phyloP scores from a whole-genome alignment of 2,797 vertebrate species.

The Gobionotothen gibberifrons region DNA sequence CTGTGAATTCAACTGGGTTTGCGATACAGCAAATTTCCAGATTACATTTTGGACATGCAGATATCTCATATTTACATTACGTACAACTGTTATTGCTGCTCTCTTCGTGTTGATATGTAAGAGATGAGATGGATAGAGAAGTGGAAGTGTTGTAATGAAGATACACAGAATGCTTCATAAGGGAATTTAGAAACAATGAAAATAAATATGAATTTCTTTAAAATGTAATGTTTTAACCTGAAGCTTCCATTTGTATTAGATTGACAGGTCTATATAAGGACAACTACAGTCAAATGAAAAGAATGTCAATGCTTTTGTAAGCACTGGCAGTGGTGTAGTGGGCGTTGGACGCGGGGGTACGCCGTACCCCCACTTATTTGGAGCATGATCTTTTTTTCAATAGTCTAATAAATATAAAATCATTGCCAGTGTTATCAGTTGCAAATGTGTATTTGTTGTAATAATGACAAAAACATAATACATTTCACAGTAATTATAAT shows the following conservation, averaged over 20 bases:
- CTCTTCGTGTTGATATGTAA: slow-evolving; percentile 40
- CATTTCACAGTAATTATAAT: no score
- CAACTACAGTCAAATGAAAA: no score
- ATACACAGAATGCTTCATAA: slow-evolving; percentile 34
- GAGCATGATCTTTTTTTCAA: no score
- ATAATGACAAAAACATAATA: no score
- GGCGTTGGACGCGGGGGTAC: no score
- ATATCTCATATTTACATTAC: slow-evolving; percentile 78
- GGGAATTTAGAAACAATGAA: slow-evolving; percentile 25
- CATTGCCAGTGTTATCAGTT: no score
- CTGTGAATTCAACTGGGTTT: slow-evolving; percentile 85
- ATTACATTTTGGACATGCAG: slow-evolving; percentile 82
- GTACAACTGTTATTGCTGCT: slow-evolving; percentile 58
- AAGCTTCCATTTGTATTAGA: slow-evolving; percentile 4
- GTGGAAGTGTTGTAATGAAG: slow-evolving; percentile 41
- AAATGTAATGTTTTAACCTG: slow-evolving; percentile 9
- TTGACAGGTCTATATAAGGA: neutral
- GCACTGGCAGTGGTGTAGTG: no score
- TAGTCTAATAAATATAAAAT: no score
- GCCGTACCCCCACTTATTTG: no score
- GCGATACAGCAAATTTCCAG: slow-evolving; percentile 80
- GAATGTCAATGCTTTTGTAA: no score
- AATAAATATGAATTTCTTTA: slow-evolving; percentile 28
- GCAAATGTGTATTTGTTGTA: no score
- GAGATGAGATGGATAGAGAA: slow-evolving; percentile 59